Percentiles rank a stretch among this genome's conserved stretches.
phyloP scores from a whole-genome alignment of 2,113 vertebrate genomes.

The Entomyzon cyanotis region DNA sequence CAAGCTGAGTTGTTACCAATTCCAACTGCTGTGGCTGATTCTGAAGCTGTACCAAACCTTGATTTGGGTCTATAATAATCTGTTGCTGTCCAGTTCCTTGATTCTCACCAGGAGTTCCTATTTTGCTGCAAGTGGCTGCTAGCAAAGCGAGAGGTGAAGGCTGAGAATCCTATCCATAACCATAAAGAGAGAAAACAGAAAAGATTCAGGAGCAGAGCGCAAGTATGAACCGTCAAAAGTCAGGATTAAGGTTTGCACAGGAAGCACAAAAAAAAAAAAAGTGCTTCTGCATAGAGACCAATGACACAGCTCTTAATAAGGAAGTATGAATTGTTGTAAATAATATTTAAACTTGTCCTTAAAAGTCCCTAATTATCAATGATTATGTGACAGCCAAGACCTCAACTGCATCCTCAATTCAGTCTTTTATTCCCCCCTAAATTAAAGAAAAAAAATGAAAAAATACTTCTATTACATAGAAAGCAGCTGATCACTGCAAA shows the following conservation, averaged over 20 bases:
- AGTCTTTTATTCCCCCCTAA: not conserved
- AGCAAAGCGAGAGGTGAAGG: conserved; percentile 97
- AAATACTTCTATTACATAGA: not conserved
- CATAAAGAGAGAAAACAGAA: conserved; percentile 70
- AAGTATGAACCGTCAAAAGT: conserved; percentile 49
- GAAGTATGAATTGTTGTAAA: conserved; percentile 5
- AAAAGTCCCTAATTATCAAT: not conserved
- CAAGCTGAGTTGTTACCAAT: conserved; percentile 93
- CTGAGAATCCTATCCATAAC: conserved; percentile 89
- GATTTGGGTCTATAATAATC: conserved; percentile 91
- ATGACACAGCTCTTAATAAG: conserved; percentile 13
- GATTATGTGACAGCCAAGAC: not conserved
- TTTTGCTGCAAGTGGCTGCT: conserved; percentile 99
- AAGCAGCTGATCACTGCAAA: not conserved
- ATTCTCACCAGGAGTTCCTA: conserved; percentile 90
- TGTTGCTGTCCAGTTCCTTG: conserved; percentile 87
- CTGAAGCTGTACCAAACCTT: conserved; percentile 93
- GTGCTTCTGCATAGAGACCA: not conserved
- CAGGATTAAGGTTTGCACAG: conserved; percentile 43
- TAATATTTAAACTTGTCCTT: conserved; percentile 25
- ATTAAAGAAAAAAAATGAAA: not conserved
- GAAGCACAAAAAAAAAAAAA: not conserved
- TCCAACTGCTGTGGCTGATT: conserved; percentile 92
- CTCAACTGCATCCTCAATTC: not conserved
- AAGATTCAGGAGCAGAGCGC: conserved; percentile 78